Evolutionary conservation across 2,888 invertebrate genomes (phyloP), one percentile per base, ranked within the genome.

Genomic region (Hirtodrosophila cameraria): DNA sequence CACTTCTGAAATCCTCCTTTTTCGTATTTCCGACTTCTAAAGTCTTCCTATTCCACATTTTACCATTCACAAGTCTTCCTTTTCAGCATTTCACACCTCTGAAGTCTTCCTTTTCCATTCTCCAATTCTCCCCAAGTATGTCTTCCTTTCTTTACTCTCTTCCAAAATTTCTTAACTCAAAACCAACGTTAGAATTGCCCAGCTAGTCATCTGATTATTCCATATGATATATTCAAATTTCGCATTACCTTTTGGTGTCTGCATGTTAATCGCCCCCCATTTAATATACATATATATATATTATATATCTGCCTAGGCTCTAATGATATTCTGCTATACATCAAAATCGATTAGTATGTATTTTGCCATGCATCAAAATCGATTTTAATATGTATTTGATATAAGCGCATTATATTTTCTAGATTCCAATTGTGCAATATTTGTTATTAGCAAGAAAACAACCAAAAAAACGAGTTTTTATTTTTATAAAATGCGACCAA

Each of bases 401-500:
- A 80, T 80, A 81, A 71, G 75, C 76, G 77, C 75, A 61, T 80
- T 78, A 73, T 80, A 66, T 81, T 79, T 81, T 79, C 76, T 82
- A 82, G 66, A 75, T 75, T 80, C 64, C 77, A 75, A 82, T 75
- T 75, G 82, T 80, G 80, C 82, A 82, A 80, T 82, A 80, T 79
- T 79, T 82, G 80, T 82, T 79, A 67, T 75, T 78, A 78, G 69
- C 64, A 8, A 43, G 39, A 74, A n/a, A 64, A 57, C 38, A 15
- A 20, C 31, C 39, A 52, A 35, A 6, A 55, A 46, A 36, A 12
- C 3, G 38, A 75, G 73, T 80, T 81, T 82, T 80, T 81, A 82
- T 81, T 81, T 81, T 81, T 82, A 82, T 81, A 81, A 79, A 82
- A 81, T 64, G 80, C 80, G 80, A 81, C 80, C 82, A 80, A 81